A percentile compares a stretch with the other conserved stretches of the same genome.
Evolutionary conservation across 2,888 invertebrate genomes (phyloP).

Genomic region (Alcis repandata): DNA sequence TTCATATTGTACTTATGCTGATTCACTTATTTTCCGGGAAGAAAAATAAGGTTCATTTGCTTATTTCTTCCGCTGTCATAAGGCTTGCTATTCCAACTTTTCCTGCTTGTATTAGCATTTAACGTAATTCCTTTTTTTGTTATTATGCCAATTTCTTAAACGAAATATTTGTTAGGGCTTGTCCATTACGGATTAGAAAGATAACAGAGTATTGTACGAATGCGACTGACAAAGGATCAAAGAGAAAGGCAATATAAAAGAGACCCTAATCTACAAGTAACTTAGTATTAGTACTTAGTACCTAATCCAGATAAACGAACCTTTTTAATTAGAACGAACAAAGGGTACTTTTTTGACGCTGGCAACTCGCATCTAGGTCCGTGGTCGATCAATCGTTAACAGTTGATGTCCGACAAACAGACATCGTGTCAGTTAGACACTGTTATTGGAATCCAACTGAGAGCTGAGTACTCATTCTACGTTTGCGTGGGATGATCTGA

Average conservation of each 20-base stretch:
- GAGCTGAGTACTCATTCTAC: constrained; percentile 24
- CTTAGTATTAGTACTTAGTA: neutral
- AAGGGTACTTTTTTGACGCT: constrained; percentile 1
- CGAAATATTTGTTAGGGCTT: neutral
- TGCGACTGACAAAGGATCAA: no score
- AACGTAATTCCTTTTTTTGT: neutral
- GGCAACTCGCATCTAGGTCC: constrained; percentile 34
- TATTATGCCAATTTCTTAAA: neutral
- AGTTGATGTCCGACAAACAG: constrained; percentile 40
- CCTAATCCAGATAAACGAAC: neutral
- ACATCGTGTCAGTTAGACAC: constrained; percentile 38
- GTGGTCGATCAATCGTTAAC: constrained; percentile 38
- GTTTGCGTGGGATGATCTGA: constrained; percentile 28
- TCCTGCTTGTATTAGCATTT: constrained; percentile 11
- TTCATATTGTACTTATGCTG: constrained; percentile 36
- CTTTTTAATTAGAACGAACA: neutral
- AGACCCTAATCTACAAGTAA: neutral
- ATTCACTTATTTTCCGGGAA: constrained; percentile 29
- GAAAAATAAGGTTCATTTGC: constrained; percentile 20
- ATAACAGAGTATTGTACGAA: no score
- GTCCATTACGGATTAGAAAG: neutral
- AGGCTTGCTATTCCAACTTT: constrained; percentile 11
- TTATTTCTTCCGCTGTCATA: constrained; percentile 10
- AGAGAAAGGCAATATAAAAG: no score
- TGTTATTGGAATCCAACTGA: constrained; percentile 27